Evolutionary conservation across 2,888 invertebrate genomes (phyloP).

Genomic region (Rapana venosa): DNA sequence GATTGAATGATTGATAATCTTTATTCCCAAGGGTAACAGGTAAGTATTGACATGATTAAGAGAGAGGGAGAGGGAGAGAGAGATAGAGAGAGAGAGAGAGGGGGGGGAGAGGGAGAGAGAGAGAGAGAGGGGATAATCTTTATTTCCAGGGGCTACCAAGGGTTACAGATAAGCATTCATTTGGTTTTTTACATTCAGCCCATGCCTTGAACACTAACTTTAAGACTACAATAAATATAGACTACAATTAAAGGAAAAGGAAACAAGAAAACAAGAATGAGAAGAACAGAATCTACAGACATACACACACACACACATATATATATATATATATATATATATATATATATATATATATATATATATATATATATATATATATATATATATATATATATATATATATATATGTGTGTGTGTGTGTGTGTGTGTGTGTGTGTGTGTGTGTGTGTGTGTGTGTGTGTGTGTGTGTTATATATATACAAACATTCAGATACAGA

Average conservation of each 20-base stretch:
- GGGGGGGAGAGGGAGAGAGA: not conserved
- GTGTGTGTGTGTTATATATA: too few relatives aligned
- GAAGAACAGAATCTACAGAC: not conserved
- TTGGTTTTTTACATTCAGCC: too few relatives aligned
- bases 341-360: constrained; percentile 11
- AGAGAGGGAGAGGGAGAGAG: not conserved
- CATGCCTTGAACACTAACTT: too few relatives aligned
- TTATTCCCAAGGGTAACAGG: too few relatives aligned
- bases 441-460: not conserved
- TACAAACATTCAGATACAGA: too few relatives aligned
- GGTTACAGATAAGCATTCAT: too few relatives aligned
- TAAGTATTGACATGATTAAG: too few relatives aligned
- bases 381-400: constrained; percentile 5
- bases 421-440: constrained; percentile 1
- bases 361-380: not conserved
- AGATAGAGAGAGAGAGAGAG: not conserved
- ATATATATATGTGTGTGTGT: not conserved
- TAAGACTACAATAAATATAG: too few relatives aligned
- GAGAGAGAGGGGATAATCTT: too few relatives aligned
- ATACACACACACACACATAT: not conserved
- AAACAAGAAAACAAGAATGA: not conserved
- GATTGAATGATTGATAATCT: too few relatives aligned
- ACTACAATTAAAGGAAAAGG: not conserved
- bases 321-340: not conserved
- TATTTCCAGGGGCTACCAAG: not conserved